These are phyloP conservation scores for Sebastes aleutianus DNA, from an alignment of 2,797 vertebrate species.

Conservation along the genomic window DNA sequence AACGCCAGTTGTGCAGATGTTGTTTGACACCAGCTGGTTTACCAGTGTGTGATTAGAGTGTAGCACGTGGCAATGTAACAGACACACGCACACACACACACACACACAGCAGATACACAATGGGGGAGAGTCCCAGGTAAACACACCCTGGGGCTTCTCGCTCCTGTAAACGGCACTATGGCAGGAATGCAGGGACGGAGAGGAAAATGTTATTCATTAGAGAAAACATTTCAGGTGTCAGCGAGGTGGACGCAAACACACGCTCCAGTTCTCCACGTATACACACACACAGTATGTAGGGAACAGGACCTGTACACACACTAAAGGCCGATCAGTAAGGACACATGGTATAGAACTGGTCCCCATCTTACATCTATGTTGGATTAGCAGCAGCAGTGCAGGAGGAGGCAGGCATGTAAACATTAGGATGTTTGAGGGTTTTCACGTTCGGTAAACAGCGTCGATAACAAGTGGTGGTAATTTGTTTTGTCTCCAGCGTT, in stretches of 20 bases:
- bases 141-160: conserved; percentile 23
- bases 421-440: neutral
- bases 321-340: neutral
- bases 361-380: neutral
- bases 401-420: neutral
- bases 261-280: neutral
- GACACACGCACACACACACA: neutral
- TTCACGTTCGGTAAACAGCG: neutral
- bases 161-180: neutral
- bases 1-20: neutral
- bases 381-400: neutral
- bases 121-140: conserved; percentile 21
- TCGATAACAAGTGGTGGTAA: neutral
- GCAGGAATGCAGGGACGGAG: conserved; percentile 56
- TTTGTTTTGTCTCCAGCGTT: neutral
- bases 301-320: neutral
- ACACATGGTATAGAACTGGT: neutral
- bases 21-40: conserved; percentile 54
- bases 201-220: conserved; percentile 71
- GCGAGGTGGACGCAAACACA: conserved; percentile 11
- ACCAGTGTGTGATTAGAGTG: conserved; percentile 50
- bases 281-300: neutral
- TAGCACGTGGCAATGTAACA: conserved; percentile 19
- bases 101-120: conserved; percentile 1
- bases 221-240: conserved; percentile 74